Evolutionary conservation across 2,888 invertebrate genomes (phyloP), one percentile per base, ranked within the genome.

Genomic region (Chalcis sispes): DNA sequence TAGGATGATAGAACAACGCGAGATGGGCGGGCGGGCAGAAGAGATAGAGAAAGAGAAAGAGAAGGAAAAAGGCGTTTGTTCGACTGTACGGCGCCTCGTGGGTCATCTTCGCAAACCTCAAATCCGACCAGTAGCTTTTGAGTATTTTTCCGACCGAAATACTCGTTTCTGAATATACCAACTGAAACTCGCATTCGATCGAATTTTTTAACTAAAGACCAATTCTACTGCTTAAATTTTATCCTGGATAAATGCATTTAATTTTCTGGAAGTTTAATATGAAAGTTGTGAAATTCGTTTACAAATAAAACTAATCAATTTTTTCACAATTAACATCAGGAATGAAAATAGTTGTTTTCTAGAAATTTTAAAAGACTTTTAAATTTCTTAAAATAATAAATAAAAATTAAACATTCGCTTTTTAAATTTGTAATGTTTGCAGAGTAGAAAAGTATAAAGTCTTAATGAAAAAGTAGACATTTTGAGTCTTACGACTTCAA

Each of bases 31-130:
- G 46, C 61, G 73, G 29, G 32, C n/a, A 58, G 54, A 32, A 50
- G 54, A 58, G 18, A 29, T 8, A 1, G 25, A 42, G 15, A 20
- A 20, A 20, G 52, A 54, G 72, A 62, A 61, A 52, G 42, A 54
- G 59, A 36, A 15, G 4, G 15, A 50, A 20, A 52, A 29, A 64
- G 50, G 59, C 77, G 23, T 71, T 77, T 62, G 70, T 70, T 77
- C 77, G 77, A 70, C 79, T 75, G 36, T 25, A 40, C 62, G 79
- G 79, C 79, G 79, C 79, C 79, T 69, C 77, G 62, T 67, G 71
- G 76, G 65, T 78, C 75, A 78, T 72, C 71, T 62, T 59, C 50
- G 59, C 69, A 18, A 3, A 70, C 69, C 66, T 72, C 74, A 54
- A 77, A 72, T 69, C 73, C 66, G 40, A 67, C 23, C 65, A 66